phyloP scores from a whole-genome alignment of 2,113 vertebrate genomes.

The Mohoua ochrocephala region DNA sequence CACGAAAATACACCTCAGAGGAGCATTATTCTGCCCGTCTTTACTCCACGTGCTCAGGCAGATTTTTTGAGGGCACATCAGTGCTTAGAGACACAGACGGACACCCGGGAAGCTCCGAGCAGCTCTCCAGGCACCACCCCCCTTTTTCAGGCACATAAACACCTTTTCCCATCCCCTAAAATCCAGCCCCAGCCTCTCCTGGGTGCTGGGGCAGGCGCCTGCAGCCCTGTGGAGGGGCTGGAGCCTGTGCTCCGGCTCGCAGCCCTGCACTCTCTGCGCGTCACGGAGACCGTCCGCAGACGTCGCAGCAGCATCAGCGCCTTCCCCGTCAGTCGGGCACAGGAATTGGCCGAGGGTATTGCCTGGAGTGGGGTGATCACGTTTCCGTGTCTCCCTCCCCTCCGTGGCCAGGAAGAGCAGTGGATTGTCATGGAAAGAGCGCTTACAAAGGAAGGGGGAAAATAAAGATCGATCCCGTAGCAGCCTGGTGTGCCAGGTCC shows the following conservation, averaged over 20 bases:
- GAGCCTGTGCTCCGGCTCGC: neutral
- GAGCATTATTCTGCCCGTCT: neutral
- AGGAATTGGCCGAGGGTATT: neutral
- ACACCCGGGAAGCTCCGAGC: neutral
- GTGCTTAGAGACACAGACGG: neutral
- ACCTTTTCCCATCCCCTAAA: neutral
- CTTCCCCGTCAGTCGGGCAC: fast-evolving
- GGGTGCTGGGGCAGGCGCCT: neutral
- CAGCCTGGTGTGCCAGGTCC: neutral
- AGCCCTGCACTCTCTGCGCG: neutral
- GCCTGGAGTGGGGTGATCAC: neutral
- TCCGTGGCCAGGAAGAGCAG: neutral
- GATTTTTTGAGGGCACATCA: neutral
- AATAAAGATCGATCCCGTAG: fast-evolving
- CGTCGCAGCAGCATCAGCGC: neutral
- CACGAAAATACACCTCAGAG: neutral
- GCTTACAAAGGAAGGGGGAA: neutral
- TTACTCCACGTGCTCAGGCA: neutral
- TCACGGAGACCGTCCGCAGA: fast-evolving
- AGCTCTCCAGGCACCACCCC: neutral
- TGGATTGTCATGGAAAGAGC: neutral
- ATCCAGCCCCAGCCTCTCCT: neutral
- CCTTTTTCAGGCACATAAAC: neutral
- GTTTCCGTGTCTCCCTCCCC: fast-evolving
- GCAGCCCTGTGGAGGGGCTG: neutral